Percentiles rank a stretch among this genome's conserved stretches.
These are phyloP conservation scores for Drosophila tropicalis DNA, from an alignment of 1,140 invertebrate genomes.

Conservation along the genomic window DNA sequence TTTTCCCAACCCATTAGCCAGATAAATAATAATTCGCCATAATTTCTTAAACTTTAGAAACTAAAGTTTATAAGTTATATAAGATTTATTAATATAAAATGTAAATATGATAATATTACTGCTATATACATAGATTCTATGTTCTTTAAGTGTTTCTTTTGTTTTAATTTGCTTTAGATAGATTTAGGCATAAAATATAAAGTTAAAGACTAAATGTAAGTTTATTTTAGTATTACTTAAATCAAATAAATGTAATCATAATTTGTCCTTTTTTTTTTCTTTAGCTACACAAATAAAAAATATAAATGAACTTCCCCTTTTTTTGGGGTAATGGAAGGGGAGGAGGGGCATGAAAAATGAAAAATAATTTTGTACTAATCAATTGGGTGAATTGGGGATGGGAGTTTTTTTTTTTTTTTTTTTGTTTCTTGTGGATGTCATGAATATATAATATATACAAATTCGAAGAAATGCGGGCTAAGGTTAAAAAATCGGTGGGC, in stretches of 20 bases:
- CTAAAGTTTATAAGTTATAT: constrained; percentile 56
- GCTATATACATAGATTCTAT: constrained; percentile 43
- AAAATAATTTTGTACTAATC: constrained; percentile 58
- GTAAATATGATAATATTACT: constrained; percentile 57
- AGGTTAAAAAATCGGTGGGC: constrained; percentile 9
- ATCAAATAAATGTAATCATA: constrained; percentile 23
- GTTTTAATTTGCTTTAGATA: constrained; percentile 44
- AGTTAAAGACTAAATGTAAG: constrained; percentile 9
- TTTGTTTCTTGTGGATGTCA: constrained; percentile 19
- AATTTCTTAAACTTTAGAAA: constrained; percentile 61
- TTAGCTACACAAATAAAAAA: constrained; percentile 16
- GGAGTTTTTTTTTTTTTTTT: not conserved
- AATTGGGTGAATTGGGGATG: constrained; percentile 5
- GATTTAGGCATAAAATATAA: constrained; percentile 30
- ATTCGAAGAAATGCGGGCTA: constrained; percentile 38
- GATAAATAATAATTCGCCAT: not conserved
- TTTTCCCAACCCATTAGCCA: not conserved
- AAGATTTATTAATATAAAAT: constrained; percentile 62
- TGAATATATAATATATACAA: constrained; percentile 60
- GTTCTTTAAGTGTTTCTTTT: constrained; percentile 54
- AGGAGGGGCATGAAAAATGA: not conserved
- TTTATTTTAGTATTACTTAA: constrained; percentile 1
- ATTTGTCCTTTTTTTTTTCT: not conserved
- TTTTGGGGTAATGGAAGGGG: constrained; percentile 7
- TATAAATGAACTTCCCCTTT: not conserved